Evolutionary conservation across 2,113 vertebrate genomes (phyloP).

Genomic region (Centropristis striata): DNA sequence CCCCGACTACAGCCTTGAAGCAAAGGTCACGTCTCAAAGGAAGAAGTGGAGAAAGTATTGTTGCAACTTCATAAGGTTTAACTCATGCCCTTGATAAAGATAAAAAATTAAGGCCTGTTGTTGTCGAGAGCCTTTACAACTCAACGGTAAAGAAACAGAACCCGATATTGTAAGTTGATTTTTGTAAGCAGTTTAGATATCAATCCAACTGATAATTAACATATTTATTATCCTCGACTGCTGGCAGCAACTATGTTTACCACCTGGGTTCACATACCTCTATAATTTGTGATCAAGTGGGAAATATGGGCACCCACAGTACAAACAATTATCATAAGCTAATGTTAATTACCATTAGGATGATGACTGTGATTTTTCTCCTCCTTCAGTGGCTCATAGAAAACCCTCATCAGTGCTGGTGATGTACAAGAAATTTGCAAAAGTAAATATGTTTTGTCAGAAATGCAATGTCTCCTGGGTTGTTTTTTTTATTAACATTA

Average conservation of each 20-base stretch:
- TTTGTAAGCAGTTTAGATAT: not conserved
- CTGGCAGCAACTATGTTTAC: not conserved
- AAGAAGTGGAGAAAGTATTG: not conserved
- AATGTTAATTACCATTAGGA: slow-evolving; percentile 2
- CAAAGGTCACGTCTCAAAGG: slow-evolving; percentile 17
- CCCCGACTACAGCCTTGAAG: slow-evolving; percentile 1
- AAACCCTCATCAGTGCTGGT: not conserved
- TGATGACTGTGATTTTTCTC: slow-evolving; percentile 1
- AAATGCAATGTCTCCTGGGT: not conserved
- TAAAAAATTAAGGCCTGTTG: not conserved
- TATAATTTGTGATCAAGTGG: slow-evolving; percentile 6
- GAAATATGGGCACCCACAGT: not conserved
- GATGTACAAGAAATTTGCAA: not conserved
- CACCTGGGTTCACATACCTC: not conserved
- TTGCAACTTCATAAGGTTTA: not conserved
- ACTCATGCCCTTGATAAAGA: not conserved
- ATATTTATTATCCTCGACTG: not conserved
- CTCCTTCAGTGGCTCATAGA: not conserved
- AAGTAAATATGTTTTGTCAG: not conserved
- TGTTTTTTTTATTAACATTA: not conserved
- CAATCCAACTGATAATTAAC: not conserved
- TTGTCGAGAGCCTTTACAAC: not conserved
- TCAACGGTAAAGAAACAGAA: not conserved
- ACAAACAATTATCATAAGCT: not conserved
- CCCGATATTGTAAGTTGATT: not conserved